Base-by-base conservation (phyloP, 2,797 vertebrate species). In the Pseudochromis fuscus region DNA sequence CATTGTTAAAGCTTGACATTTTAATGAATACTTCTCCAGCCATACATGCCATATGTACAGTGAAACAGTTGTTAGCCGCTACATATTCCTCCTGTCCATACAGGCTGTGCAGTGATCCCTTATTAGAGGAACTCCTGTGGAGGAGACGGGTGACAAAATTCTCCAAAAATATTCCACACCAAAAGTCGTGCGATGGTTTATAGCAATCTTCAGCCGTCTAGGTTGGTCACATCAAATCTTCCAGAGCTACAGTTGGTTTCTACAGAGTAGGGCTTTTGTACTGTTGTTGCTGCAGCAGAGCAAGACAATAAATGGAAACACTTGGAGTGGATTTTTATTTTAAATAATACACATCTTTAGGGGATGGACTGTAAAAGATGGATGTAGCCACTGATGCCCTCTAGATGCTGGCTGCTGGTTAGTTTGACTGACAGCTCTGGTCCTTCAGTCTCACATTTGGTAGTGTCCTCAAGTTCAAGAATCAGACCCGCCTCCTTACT, bases 251-350 rank as follows among this genome's bases (percentile, higher is more conserved):
- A 21, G 21, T 24, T 50, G 23, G 35, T n/a, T n/a, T 4, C 2
- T 19, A 12, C 44, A 57, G 56, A 70, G 62, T 62, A n/a, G 30
- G 35, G 46, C 55, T 18, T 48, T 50, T 65, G 33, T 73, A 10
- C 46, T 25, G 33, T 13, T 15, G 23, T 46, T 77, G 42, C 40
- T 56, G 2, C 48, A 66, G 44, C 40, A 63, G 21, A 30, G 23
- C 44, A 66, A 19, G 45, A 23, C 27, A 38, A 58, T 3, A 60
- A 38, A 4, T 6, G 31, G 15, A 63, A 68, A 62, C 55, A 27
- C 21, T 33, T 27, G 42, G 5, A 3, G 31, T 21, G 13, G 37
- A 28, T 68, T 58, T 56, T 35, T 33, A 45, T n/a, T n/a, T n/a
- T n/a, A n/a, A n/a, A n/a, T n/a, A n/a, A n/a, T n/a, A n/a, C n/a